These are phyloP conservation scores for Cynoglossus semilaevis DNA, from an alignment of 2,113 vertebrate genomes.

Conservation along the genomic window DNA sequence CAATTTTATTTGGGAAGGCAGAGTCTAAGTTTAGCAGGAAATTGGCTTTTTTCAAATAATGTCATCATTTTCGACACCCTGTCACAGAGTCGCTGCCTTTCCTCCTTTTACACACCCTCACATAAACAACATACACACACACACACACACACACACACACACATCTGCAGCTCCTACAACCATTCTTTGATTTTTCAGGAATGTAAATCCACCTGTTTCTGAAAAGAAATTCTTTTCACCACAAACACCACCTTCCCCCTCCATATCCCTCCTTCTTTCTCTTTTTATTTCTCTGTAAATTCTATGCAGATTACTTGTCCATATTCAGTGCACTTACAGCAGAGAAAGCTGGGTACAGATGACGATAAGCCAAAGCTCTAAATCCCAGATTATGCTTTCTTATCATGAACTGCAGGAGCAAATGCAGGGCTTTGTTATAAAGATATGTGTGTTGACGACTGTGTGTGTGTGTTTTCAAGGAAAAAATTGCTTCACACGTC, in stretches of 20 bases:
- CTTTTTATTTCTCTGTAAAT: conserved; percentile 39
- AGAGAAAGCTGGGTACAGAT: conserved; percentile 73
- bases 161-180: too few relatives aligned
- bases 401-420: conserved; percentile 77
- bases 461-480: conserved; percentile 41
- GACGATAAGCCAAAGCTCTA: conserved; percentile 79
- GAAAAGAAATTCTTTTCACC: conserved; percentile 58
- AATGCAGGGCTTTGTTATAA: conserved; percentile 66
- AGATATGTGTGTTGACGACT: conserved; percentile 46
- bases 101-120: conserved; percentile 7
- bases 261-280: conserved; percentile 15
- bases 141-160: conserved; percentile 25
- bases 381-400: conserved; percentile 80
- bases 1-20: conserved; percentile 86
- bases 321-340: conserved; percentile 70
- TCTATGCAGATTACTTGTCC: conserved; percentile 72
- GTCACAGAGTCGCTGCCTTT: conserved; percentile 30
- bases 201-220: conserved; percentile 76
- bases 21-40: conserved; percentile 82
- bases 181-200: conserved; percentile 62
- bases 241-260: conserved; percentile 33
- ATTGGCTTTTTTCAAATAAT: conserved; percentile 80
- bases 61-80: conserved; percentile 61
- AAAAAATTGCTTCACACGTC: background rate
- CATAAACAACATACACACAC: background rate